Percentiles rank a stretch among this genome's conserved stretches.
Evolutionary conservation across 2,113 vertebrate species (phyloP).

Genomic region (Natator depressus): DNA sequence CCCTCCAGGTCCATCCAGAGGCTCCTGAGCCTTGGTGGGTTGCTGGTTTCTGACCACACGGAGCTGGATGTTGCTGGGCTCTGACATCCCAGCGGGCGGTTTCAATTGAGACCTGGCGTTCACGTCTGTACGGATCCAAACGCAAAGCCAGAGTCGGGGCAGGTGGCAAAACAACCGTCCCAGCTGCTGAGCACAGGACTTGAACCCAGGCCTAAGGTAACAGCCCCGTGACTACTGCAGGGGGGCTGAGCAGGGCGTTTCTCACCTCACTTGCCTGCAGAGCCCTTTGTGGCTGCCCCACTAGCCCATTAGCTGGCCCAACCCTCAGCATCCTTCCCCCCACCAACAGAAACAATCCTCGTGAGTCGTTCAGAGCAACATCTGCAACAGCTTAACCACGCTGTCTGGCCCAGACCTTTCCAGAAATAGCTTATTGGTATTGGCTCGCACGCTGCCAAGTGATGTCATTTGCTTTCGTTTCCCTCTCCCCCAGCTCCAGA

Average conservation of each 20-base stretch:
- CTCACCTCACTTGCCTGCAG: neutral
- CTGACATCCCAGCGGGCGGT: neutral
- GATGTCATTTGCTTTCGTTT: constrained; percentile 78
- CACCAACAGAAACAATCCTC: neutral
- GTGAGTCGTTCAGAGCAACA: constrained; percentile 40
- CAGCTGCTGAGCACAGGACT: neutral
- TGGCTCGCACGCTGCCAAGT: constrained; percentile 67
- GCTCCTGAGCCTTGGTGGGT: too few relatives aligned
- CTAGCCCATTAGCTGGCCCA: neutral
- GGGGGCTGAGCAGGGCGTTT: neutral
- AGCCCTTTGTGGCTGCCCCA: neutral
- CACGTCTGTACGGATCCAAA: neutral
- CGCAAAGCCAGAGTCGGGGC: neutral
- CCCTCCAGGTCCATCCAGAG: too few relatives aligned
- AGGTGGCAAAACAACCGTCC: neutral
- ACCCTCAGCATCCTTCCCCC: rapidly evolving
- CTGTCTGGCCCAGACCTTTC: constrained; percentile 62
- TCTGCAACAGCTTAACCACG: constrained; percentile 68
- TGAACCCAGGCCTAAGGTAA: neutral
- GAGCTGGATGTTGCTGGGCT: neutral
- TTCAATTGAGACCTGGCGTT: neutral
- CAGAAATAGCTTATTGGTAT: constrained; percentile 72
- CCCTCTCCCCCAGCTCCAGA: constrained; percentile 43
- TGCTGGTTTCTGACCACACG: too few relatives aligned
- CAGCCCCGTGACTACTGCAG: neutral